Evolutionary conservation across 2,888 invertebrate species (phyloP).

Genomic region (Lepidonotus clava): DNA sequence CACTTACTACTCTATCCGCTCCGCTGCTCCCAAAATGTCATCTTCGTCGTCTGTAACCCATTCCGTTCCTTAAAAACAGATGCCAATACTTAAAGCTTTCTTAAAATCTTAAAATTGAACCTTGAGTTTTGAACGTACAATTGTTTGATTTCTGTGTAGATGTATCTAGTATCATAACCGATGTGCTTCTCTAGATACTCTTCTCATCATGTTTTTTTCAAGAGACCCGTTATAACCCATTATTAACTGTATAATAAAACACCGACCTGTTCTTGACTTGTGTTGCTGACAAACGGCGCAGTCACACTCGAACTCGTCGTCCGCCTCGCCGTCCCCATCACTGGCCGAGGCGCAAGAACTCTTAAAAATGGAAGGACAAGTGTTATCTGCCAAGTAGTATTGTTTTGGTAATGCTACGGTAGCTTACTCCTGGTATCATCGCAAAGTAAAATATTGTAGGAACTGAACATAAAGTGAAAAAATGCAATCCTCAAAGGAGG

Average conservation of each 20-base stretch:
- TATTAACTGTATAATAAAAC: not conserved
- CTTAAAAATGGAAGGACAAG: no score
- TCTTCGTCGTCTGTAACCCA: slow-evolving; percentile 50
- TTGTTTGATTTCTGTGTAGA: not conserved
- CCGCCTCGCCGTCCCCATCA: slow-evolving; percentile 53
- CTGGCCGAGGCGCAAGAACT: slow-evolving; percentile 39
- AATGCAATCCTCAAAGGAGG: no score
- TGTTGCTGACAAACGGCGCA: slow-evolving; percentile 51
- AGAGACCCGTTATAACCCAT: no score
- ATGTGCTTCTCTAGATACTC: not conserved
- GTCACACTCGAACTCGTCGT: slow-evolving; percentile 57
- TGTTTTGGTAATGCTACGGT: no score
- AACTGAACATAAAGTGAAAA: no score
- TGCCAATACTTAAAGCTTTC: not conserved
- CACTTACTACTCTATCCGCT: slow-evolving; percentile 41
- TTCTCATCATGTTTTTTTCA: not conserved
- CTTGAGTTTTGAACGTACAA: no score
- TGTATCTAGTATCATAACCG: not conserved
- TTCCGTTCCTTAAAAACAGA: not conserved
- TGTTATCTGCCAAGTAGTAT: no score
- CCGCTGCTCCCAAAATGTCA: slow-evolving; percentile 33
- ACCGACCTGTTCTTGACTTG: slow-evolving; percentile 25
- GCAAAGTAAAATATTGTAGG: no score
- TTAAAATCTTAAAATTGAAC: no score
- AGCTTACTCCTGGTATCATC: no score